These are phyloP conservation scores for Cordilura impudica DNA, from an alignment of 2,888 invertebrate genomes.

Conservation along the genomic window DNA sequence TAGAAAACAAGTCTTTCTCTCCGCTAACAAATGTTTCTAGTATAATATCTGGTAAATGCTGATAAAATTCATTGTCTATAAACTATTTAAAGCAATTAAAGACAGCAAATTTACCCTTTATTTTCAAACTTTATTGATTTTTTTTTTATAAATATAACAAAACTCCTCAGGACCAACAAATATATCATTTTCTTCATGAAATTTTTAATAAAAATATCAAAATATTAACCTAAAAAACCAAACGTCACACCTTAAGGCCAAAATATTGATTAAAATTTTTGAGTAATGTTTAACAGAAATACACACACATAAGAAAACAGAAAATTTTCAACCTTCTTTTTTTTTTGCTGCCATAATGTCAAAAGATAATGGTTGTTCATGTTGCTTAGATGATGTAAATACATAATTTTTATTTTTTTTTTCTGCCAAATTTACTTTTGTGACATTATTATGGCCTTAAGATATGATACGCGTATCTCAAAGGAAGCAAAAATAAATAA, in stretches of 20 bases:
- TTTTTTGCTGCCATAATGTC: background rate
- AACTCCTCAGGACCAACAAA: too few relatives aligned
- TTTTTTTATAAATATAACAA: too few relatives aligned
- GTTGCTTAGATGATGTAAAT: background rate
- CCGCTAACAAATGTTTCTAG: too few relatives aligned
- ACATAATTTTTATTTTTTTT: background rate
- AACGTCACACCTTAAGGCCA: background rate
- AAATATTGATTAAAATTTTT: background rate
- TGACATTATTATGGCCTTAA: background rate
- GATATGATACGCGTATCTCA: background rate
- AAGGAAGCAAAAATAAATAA: too few relatives aligned
- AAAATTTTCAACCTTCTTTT: background rate
- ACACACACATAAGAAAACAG: too few relatives aligned
- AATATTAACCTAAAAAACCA: background rate
- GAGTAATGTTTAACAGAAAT: background rate
- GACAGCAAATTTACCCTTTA: too few relatives aligned
- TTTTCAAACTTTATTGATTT: too few relatives aligned
- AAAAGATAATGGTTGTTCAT: background rate
- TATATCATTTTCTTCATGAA: too few relatives aligned
- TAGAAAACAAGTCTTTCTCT: too few relatives aligned
- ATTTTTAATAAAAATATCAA: background rate
- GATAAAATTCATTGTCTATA: too few relatives aligned
- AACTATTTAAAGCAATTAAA: too few relatives aligned
- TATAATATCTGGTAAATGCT: too few relatives aligned
- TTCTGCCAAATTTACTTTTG: background rate